phyloP scores from a whole-genome alignment of 2,888 invertebrate genomes.

The Drosophila maculinotata region DNA sequence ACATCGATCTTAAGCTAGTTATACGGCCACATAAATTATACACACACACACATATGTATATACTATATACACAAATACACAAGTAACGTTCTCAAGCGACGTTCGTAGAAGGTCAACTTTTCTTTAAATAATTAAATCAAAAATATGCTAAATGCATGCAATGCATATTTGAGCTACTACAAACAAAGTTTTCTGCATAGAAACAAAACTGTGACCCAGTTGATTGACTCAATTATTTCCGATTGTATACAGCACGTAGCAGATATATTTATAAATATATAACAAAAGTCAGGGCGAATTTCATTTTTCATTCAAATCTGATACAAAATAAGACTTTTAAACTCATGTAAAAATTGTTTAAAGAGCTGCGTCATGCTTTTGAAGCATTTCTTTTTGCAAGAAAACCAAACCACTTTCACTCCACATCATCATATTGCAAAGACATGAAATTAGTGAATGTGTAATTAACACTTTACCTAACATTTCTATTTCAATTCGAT shows the following conservation, averaged over 20 bases:
- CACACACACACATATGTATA: constrained; percentile 6
- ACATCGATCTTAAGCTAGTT: constrained; percentile 18
- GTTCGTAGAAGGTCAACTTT: constrained; percentile 41
- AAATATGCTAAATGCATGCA: constrained; percentile 34
- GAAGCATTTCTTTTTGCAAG: constrained; percentile 2
- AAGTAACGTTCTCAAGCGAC: constrained; percentile 12
- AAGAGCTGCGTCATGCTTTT: constrained; percentile 19
- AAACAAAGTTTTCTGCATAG: constrained; percentile 15
- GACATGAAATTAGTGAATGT: constrained; percentile 3
- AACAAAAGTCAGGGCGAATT: neutral
- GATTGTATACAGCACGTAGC: constrained; percentile 3
- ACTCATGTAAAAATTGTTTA: neutral
- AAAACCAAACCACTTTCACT: constrained; percentile 39
- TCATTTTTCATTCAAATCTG: constrained; percentile 9
- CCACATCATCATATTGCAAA: neutral
- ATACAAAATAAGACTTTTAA: too few species aligned
- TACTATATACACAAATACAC: constrained; percentile 1
- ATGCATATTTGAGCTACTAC: constrained; percentile 32
- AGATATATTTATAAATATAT: constrained; percentile 1
- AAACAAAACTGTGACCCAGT: constrained; percentile 33
- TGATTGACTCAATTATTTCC: constrained; percentile 25
- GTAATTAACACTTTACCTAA: constrained; percentile 15
- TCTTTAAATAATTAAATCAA: constrained; percentile 37
- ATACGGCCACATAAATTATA: constrained; percentile 29
- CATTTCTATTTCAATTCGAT: constrained; percentile 20